A percentile compares a stretch with the other conserved stretches of the same genome.
These are phyloP conservation scores for Podabrus alpinus DNA, from an alignment of 2,888 invertebrate species.

Conservation along the genomic window DNA sequence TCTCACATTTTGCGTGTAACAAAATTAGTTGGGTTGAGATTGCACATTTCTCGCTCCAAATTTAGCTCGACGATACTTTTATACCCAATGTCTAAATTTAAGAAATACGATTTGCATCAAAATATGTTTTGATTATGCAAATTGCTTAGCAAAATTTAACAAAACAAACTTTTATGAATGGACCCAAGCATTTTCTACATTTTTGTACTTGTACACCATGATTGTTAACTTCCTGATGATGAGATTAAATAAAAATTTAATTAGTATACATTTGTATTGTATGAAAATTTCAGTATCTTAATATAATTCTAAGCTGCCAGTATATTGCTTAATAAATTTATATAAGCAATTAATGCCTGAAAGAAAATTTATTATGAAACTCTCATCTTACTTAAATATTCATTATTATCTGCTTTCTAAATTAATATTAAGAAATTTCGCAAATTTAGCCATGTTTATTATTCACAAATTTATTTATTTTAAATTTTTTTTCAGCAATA, in stretches of 20 bases:
- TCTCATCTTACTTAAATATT: not conserved
- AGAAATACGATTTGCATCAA: constrained; percentile 9
- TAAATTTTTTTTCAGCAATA: not conserved
- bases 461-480: not conserved
- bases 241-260: not conserved
- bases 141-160: not conserved
- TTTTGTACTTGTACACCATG: not conserved
- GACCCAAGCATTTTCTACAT: not conserved
- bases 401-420: not conserved
- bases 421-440: not conserved
- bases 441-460: not conserved
- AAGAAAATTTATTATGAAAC: not conserved
- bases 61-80: constrained; percentile 55
- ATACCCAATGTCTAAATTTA: constrained; percentile 21
- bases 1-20: not conserved
- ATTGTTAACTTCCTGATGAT: not conserved
- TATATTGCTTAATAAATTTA: not conserved
- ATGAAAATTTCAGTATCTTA: not conserved
- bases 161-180: not conserved
- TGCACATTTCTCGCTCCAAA: constrained; percentile 57
- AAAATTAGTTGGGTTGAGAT: constrained; percentile 13
- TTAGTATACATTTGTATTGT: not conserved
- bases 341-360: not conserved
- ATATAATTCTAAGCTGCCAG: not conserved
- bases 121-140: constrained; percentile 1